Percentiles rank a stretch among this genome's conserved stretches.
Conservation (phyloP, 2,888 invertebrate genomes). For the Pyrrhia umbra region DNA sequence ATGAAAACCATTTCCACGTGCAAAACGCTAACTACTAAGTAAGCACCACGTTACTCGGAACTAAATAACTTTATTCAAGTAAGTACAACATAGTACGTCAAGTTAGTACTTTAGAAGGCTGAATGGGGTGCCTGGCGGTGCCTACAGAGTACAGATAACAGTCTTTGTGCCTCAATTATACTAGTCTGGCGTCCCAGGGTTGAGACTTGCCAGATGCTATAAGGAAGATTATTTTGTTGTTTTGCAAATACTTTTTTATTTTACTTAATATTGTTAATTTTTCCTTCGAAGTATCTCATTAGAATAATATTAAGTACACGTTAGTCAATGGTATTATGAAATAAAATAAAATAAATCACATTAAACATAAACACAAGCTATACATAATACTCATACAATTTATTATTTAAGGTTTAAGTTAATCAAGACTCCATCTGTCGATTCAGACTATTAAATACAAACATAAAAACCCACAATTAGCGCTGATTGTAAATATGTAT, state of each 20-base stretch:
- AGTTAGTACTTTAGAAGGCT: slow-evolving; percentile 44
- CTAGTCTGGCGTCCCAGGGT: slow-evolving; percentile 49
- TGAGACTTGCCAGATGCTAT: slow-evolving; percentile 31
- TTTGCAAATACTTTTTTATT: neutral
- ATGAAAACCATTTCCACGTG: slow-evolving; percentile 1
- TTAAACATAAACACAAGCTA: too few species aligned
- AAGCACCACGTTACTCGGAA: slow-evolving; percentile 30
- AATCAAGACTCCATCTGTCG: too few species aligned
- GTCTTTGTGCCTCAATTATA: slow-evolving; percentile 66
- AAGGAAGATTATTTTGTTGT: slow-evolving; percentile 3
- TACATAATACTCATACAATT: too few species aligned
- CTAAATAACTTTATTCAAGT: slow-evolving; percentile 50
- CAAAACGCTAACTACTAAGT: slow-evolving; percentile 21
- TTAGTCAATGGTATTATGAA: too few species aligned
- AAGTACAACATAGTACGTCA: slow-evolving; percentile 52
- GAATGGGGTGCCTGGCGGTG: slow-evolving; percentile 59
- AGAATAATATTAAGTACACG: neutral
- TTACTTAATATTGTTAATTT: neutral
- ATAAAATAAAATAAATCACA: too few species aligned
- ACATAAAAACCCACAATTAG: too few species aligned
- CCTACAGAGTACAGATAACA: slow-evolving; percentile 59
- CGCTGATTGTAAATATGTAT: too few species aligned
- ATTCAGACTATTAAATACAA: too few species aligned
- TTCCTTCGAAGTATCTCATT: too few species aligned
- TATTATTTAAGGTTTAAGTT: too few species aligned